Evolutionary conservation across 2,797 vertebrate species (phyloP), one percentile per base, ranked within the genome.

Genomic region (Gastrophryne carolinensis): DNA sequence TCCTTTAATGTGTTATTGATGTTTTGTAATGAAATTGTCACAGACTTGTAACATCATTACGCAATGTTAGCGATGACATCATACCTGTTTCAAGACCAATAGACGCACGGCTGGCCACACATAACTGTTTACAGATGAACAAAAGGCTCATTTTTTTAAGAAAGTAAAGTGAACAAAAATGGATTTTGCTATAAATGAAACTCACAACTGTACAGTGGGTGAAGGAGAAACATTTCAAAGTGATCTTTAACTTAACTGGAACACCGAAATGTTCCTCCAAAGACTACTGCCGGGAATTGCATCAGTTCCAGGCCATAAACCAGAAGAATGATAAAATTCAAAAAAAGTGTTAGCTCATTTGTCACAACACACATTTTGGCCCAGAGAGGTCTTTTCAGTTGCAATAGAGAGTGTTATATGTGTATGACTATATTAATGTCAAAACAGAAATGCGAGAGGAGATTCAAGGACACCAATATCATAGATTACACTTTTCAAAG

Each of bases 331-430:
- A 76, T 76, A 63, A 76, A 60, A 76, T 63, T 63, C 41, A 6
- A 30, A 70, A 70, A 76, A 76, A 62, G 65, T 62, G 57, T 76
- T 76, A 54, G 24, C 74, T 76, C 74, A 76, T 76, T 76, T 76
- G 74, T 76, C 74, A 76, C 49, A 47, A 63, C 74, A 70, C 37
- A 47, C 49, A 70, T 76, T 76, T 52, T 70, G 66, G 74, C 49
- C 74, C 74, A 70, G 47, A 76, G 74, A 76, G 74, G 49, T 76
- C 66, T 70, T 70, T 70, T 54, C 74, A 63, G 70, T 63, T 47
- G 66, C 66, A 64, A 63, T 26, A 4, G 27, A 44, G 27, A 63
- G 21, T 62, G 73, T 62, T 75, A 61, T 41, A 75, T 75, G 54
- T 75, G 69, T 54, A 66, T 47, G 52, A 76, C 65, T 76, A 70